Base-by-base conservation (phyloP, 2,888 invertebrate genomes). In the Balanococcus diminutus region DNA sequence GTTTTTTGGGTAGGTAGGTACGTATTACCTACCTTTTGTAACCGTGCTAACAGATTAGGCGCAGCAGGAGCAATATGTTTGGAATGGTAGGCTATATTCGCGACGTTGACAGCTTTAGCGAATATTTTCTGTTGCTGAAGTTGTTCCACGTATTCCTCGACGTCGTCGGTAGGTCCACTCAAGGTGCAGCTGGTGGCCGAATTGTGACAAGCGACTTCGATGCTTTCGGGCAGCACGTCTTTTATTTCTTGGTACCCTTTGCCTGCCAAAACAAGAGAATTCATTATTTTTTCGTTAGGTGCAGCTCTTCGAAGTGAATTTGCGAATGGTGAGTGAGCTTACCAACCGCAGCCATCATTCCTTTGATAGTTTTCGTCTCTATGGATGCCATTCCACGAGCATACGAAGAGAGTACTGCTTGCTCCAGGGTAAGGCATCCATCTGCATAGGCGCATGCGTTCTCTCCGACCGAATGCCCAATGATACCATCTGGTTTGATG, bases 41-140 rank as follows among this genome's bases (percentile, higher is more conserved):
- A 89, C 88, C 93, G 93, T 84, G 92, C 91, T 1, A 93, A 89
- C 42, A 96, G 91, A 46, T 91, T 92, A 0, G 94, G 93, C 22
- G 94, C 95, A 87, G 94, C 93, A 36, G 93, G 91, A 2, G 93
- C 91, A 88, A 98, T 96, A 88, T 96, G 96, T 86, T 93, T 92
- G 86, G 96, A 96, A 89, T 98, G 98, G 89, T 96, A 98, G 0
- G 98, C 96, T 88, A 97, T 95, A 88, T 96, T 96, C 84, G 95
- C 94, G 88, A 96, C 95, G 31, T 95, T 94, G 0, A 98, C 96
- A 88, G 95, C 93, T 87, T 94, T 93, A 0, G 96, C 96, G 89
- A 96, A 96, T 79, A 96, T 92, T 0, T 94, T 94, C 88, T 95
- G 93, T 0, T 92, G 91, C 87, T 90, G 89, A 25, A 96, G 89